Evolutionary conservation across 2,888 invertebrate species (phyloP).

Genomic region (Cephus spinipes): DNA sequence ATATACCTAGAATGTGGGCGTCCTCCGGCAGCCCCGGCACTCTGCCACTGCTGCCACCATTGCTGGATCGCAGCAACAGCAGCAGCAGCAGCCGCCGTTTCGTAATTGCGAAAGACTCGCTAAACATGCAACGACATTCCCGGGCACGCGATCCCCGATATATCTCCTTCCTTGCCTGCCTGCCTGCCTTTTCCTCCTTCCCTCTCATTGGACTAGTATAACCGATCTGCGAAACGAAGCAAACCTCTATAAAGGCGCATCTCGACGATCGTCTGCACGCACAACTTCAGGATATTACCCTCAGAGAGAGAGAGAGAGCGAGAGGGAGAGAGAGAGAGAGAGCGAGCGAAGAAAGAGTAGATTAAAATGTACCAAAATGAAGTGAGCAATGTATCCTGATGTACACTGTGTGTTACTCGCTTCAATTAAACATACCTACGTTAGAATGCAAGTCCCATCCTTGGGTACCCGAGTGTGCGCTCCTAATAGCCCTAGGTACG

Average conservation of each 20-base stretch:
- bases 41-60: constrained; percentile 9
- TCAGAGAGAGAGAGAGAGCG: background rate
- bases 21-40: constrained; percentile 25
- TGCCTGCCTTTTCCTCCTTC: too few species aligned
- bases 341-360: background rate
- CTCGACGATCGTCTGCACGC: constrained; percentile 25
- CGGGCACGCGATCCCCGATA: constrained; percentile 32
- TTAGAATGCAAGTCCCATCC: too few species aligned
- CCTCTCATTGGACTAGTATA: too few species aligned
- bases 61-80: too few species aligned
- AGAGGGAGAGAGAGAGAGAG: background rate
- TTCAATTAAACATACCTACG: too few species aligned
- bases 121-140: constrained; percentile 62
- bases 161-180: background rate
- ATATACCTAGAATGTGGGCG: constrained; percentile 38
- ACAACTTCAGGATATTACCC: constrained; percentile 12
- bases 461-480: too few species aligned
- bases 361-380: too few species aligned
- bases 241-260: background rate
- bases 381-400: too few species aligned
- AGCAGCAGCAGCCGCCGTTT: constrained; percentile 28
- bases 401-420: too few species aligned
- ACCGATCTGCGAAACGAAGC: too few species aligned
- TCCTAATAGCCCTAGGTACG: too few species aligned
- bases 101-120: constrained; percentile 53